A percentile compares a stretch with the other conserved stretches of the same genome.
Conservation (phyloP, 2,888 invertebrate species). For the Cerceris ruficornis region DNA sequence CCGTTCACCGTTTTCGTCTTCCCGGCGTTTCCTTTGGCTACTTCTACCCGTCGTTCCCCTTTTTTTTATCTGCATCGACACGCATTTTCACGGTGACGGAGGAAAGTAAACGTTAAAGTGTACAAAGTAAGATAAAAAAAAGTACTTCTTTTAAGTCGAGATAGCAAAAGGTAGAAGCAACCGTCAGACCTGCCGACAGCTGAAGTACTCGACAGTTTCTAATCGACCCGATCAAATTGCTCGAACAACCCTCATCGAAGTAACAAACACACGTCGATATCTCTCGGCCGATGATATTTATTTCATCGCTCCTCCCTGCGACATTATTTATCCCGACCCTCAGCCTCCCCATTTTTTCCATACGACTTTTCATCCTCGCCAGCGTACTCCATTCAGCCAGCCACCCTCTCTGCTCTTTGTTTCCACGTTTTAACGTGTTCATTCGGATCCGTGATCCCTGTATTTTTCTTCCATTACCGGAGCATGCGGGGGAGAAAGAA, state of each 20-base stretch:
- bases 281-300: neutral
- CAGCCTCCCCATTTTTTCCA: slow-evolving; percentile 26
- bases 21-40: neutral
- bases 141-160: too few relatives aligned
- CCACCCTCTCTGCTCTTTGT: slow-evolving; percentile 41
- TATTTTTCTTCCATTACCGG: slow-evolving; percentile 54
- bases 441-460: slow-evolving; percentile 58
- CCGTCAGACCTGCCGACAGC: too few relatives aligned
- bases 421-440: slow-evolving; percentile 56
- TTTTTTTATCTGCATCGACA: too few relatives aligned
- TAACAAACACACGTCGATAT: neutral
- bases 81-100: too few relatives aligned
- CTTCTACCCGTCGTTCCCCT: neutral
- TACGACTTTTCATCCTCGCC: neutral
- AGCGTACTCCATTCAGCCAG: neutral
- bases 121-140: too few relatives aligned
- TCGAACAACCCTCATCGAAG: too few relatives aligned
- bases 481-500: slow-evolving; percentile 1
- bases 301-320: neutral
- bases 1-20: neutral
- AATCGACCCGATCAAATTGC: too few relatives aligned
- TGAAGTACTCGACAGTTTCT: too few relatives aligned
- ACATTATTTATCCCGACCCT: neutral
- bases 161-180: too few relatives aligned
- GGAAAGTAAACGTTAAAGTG: too few relatives aligned